These are phyloP conservation scores for Alethe castanea DNA, from an alignment of 2,113 vertebrate species.

Conservation along the genomic window DNA sequence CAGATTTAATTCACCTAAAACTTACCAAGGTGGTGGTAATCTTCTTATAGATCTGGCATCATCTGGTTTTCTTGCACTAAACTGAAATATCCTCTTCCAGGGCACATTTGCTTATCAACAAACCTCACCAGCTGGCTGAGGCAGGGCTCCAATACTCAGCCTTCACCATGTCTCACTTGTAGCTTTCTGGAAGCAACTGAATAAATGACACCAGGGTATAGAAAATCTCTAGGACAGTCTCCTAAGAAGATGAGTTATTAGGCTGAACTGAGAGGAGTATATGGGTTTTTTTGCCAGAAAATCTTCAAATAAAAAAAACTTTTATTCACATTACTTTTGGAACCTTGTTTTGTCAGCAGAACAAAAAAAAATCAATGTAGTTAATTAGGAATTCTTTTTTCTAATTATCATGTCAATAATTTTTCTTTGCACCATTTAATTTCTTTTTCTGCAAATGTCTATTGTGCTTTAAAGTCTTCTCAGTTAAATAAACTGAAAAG, in stretches of 20 bases:
- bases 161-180: neutral
- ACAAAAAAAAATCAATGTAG: constrained; percentile 35
- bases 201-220: neutral
- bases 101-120: neutral
- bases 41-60: neutral
- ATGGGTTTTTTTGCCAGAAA: constrained; percentile 27
- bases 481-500: neutral
- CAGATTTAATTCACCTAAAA: neutral
- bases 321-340: constrained; percentile 41
- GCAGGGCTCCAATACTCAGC: rapidly evolving
- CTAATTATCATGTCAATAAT: neutral
- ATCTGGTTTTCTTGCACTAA: neutral
- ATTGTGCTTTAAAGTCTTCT: neutral
- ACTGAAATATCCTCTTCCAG: neutral
- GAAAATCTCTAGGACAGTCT: neutral
- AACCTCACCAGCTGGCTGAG: neutral
- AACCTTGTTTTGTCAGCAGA: constrained; percentile 47
- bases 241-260: neutral
- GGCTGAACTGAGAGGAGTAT: neutral
- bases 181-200: neutral
- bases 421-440: neutral
- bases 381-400: neutral
- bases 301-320: constrained; percentile 57
- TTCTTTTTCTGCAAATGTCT: neutral
- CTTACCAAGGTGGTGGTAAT: neutral